These are phyloP conservation scores for Haliclystus octoradiatus DNA, from an alignment of 30 jellyfish, hydroid and myxozoan species.

Conservation along the genomic window DNA sequence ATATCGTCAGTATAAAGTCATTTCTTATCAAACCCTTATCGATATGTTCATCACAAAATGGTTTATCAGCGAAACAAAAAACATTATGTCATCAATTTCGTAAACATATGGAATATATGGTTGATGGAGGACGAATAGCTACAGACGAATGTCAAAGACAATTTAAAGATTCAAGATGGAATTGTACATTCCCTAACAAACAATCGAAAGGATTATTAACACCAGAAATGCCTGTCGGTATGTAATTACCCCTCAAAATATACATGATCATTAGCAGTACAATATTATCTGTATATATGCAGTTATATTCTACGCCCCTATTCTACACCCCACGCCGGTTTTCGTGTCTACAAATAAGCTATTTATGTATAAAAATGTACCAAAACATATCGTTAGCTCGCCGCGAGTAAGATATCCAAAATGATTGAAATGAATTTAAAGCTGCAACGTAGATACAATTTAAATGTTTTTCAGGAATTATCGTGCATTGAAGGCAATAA, in stretches of 20 bases:
- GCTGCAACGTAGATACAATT: no score
- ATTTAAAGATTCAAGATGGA: conserved; percentile 86
- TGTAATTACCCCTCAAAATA: neutral
- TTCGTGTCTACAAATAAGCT: no score
- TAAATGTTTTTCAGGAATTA: no score
- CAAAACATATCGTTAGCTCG: no score
- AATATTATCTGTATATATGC: no score
- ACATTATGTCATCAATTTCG: conserved; percentile 56
- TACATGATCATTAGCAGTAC: no score
- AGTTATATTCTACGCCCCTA: no score
- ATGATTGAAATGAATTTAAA: no score
- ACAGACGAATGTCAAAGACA: conserved; percentile 66
- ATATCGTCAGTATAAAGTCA: conserved; percentile 3
- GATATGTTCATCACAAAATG: conserved; percentile 71
- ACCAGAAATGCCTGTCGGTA: conserved; percentile 69
- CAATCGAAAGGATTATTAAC: conserved; percentile 41
- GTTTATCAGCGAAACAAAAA: conserved; percentile 62
- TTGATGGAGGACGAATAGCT: conserved; percentile 82
- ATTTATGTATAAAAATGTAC: no score
- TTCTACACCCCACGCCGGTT: no score
- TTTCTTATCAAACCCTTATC: conserved; percentile 55
- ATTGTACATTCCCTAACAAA: conserved; percentile 77
- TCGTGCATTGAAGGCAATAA: no score
- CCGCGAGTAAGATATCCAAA: no score
- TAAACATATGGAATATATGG: conserved; percentile 72